Base-by-base conservation (phyloP, 2,888 invertebrate species). In the Parapristionchus giblindavisi region DNA sequence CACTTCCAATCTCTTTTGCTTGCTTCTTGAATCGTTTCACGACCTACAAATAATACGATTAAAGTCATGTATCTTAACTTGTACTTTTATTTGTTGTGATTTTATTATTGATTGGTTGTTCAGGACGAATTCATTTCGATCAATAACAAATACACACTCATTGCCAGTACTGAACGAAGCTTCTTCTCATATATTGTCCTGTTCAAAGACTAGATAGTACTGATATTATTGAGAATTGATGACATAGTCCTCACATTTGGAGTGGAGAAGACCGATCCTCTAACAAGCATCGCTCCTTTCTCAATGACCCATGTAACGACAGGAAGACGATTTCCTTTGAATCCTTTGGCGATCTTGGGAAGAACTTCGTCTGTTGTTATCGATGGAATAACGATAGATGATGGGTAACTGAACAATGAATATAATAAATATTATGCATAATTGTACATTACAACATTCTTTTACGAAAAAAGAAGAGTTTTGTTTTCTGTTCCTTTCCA, bases 291-390 rank as follows among this genome's bases (percentile, higher is more conserved):
- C 0, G 96, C 95, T 11, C 94, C 94, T 85, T 93, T 90, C 0
- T 93, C 92, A 89, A 96, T 96, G 43, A 94, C 91, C 97, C 97
- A 98, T 0, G 95, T 95, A 75, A 95, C 92, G 14, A 93, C 92
- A 0, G 98, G 97, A 85, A 98, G 92, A 70, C 90, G 74, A 21
- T 72, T 76, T 32, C 75, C 88, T 80, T 48, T 79, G 79, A 74
- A 75, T 1, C 72, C 75, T 43, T 65, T 65, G 43, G 63, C 63
- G 29, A 65, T 92, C 84, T 94, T 92, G 21, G 94, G 92, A 51
- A 98, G 91, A 77, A 94, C 94, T 85, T 96, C 96, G 89, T 98
- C 98, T 24, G 93, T 92, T 36, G 96, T 92, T 71, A 91, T 91
- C 80, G 92, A 92, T 3, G 98, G 98, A 78, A 96, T 94, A 32